Conservation (phyloP, 2,113 vertebrate genomes). For the Sus scrofa region DNA sequence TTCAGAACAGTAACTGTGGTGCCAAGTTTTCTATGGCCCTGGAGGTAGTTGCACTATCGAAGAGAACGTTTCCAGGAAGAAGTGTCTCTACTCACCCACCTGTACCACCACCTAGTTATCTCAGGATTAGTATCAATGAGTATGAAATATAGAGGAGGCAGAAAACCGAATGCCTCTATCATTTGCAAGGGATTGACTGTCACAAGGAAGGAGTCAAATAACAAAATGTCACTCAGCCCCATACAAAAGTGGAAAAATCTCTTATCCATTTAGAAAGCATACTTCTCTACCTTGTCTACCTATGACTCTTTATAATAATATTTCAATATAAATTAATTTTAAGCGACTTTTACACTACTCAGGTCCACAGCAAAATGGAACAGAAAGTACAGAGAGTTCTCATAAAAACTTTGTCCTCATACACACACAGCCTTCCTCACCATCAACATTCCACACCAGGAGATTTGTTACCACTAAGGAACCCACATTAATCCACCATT, state of each 20-base stretch:
- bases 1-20: not conserved
- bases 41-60: not conserved
- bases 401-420: not conserved
- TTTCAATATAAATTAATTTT: not conserved
- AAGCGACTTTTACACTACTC: not conserved
- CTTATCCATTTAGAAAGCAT: not conserved
- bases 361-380: not conserved
- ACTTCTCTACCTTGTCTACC: not conserved
- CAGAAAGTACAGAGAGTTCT: not conserved
- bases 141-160: not conserved
- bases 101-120: not conserved
- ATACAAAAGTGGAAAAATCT: not conserved
- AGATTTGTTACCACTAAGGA: not conserved
- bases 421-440: fast-evolving
- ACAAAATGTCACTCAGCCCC: not conserved
- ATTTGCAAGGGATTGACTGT: not conserved
- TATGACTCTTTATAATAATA: not conserved
- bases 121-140: not conserved
- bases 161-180: not conserved
- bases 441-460: not conserved
- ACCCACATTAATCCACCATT: not conserved
- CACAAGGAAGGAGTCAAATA: not conserved
- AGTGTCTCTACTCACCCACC: not conserved
- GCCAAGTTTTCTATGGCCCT: not conserved
- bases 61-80: conserved; percentile 39